These are phyloP conservation scores for Malacosoma neustria DNA, from an alignment of 2,888 invertebrate species.

Conservation along the genomic window DNA sequence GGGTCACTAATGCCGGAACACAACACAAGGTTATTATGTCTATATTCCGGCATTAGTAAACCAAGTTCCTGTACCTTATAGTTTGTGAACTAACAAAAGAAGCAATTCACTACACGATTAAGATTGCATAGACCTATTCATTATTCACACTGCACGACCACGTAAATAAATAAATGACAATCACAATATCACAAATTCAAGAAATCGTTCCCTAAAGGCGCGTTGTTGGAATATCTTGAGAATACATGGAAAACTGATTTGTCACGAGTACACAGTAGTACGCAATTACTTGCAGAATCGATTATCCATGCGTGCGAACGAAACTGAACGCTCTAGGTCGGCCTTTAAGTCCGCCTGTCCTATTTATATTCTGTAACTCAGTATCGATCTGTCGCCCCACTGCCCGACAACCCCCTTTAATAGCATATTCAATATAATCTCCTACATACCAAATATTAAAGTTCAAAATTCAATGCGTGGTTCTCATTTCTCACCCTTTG, in stretches of 20 bases:
- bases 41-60: too few species aligned
- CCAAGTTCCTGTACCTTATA: too few species aligned
- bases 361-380: constrained; percentile 63
- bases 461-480: constrained; percentile 27
- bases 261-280: background rate
- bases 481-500: constrained; percentile 8
- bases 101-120: too few species aligned
- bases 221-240: background rate
- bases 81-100: too few species aligned
- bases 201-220: background rate
- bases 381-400: constrained; percentile 67
- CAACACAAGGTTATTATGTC: too few species aligned
- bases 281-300: constrained; percentile 24
- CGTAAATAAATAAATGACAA: too few species aligned
- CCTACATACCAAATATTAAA: constrained; percentile 29
- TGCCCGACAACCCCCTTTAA: constrained; percentile 55
- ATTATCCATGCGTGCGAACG: constrained; percentile 28
- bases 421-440: constrained; percentile 33
- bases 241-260: background rate
- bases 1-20: too few species aligned
- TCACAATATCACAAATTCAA: background rate
- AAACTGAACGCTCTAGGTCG: constrained; percentile 48
- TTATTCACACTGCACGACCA: too few species aligned
- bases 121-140: too few species aligned
- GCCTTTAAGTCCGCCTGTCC: constrained; percentile 53